Evolutionary conservation across 1,140 invertebrate species (phyloP).

Genomic region (Nasonia giraulti): DNA sequence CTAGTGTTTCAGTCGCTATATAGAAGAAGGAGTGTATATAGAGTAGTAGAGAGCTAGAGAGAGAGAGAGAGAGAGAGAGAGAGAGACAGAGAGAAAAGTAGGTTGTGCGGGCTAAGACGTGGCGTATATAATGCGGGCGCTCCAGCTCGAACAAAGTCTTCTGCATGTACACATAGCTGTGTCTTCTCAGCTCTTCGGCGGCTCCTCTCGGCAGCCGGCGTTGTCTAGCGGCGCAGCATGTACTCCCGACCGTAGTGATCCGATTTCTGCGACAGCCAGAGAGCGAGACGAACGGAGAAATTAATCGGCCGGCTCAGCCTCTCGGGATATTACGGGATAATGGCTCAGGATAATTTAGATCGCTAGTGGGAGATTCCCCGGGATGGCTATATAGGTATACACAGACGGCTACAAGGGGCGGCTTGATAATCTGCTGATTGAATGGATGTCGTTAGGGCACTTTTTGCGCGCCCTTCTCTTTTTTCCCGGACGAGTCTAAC

Average conservation of each 20-base stretch:
- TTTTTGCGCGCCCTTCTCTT: slow-evolving; percentile 1
- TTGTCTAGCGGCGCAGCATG: slow-evolving; percentile 59
- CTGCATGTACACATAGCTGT: not conserved
- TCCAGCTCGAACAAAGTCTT: not conserved
- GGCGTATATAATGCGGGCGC: too few relatives aligned
- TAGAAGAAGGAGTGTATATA: too few relatives aligned
- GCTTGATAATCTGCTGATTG: slow-evolving; percentile 13
- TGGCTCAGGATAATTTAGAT: slow-evolving; percentile 29
- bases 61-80: not conserved
- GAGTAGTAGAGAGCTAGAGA: not conserved
- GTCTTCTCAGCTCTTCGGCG: not conserved
- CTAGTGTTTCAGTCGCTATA: too few relatives aligned
- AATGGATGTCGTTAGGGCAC: slow-evolving; percentile 2
- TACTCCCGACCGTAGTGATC: slow-evolving; percentile 59
- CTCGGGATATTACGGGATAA: slow-evolving; percentile 7
- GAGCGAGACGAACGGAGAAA: slow-evolving; percentile 14
- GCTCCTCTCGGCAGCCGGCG: not conserved
- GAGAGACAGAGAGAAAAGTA: not conserved
- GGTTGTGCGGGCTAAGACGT: not conserved
- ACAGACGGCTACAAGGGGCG: not conserved
- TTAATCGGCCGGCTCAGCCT: slow-evolving; percentile 12
- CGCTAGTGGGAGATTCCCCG: not conserved
- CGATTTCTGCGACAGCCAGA: slow-evolving; percentile 54
- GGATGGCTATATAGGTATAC: too few relatives aligned
- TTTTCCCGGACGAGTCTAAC: slow-evolving; percentile 9